These are phyloP conservation scores for Drosophila greeni DNA, from an alignment of 2,888 invertebrate species.

Conservation along the genomic window DNA sequence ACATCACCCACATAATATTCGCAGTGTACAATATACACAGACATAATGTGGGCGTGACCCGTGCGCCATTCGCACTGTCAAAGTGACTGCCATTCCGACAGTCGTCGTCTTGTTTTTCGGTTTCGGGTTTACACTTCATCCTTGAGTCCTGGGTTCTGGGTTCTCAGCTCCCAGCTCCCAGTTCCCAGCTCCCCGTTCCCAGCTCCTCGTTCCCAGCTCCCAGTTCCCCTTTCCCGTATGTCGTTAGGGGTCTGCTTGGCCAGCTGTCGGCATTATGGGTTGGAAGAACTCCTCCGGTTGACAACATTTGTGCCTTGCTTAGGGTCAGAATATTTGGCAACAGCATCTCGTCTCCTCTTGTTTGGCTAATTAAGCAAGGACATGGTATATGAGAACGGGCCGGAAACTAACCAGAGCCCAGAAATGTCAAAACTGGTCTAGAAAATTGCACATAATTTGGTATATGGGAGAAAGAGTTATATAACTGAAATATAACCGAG, in stretches of 20 bases:
- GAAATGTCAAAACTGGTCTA: conserved; percentile 15
- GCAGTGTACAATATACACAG: conserved; percentile 28
- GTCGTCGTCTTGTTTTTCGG: conserved; percentile 29
- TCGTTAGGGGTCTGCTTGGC: conserved; percentile 30
- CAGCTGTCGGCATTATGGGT: conserved; percentile 65
- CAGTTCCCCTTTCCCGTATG: neutral
- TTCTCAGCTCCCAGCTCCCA: too few species aligned
- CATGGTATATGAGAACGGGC: conserved; percentile 11
- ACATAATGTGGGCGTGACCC: conserved; percentile 49
- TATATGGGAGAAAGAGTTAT: neutral
- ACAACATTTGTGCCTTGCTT: conserved; percentile 33
- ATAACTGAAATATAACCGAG: neutral
- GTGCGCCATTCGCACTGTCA: conserved; percentile 41
- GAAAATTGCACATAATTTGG: conserved; percentile 17
- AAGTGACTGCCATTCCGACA: conserved; percentile 25
- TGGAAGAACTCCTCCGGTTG: conserved; percentile 12
- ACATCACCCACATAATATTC: conserved; percentile 20
- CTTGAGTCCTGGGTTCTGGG: neutral
- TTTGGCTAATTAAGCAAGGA: conserved; percentile 60
- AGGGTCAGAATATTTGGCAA: conserved; percentile 31
- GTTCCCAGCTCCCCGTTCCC: neutral
- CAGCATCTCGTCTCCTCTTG: neutral
- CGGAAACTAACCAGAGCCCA: conserved; percentile 8
- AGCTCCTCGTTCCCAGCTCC: neutral
- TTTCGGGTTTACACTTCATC: conserved; percentile 2